Evolutionary conservation across 2,888 invertebrate species (phyloP).

Genomic region (Rhagonycha fulva): DNA sequence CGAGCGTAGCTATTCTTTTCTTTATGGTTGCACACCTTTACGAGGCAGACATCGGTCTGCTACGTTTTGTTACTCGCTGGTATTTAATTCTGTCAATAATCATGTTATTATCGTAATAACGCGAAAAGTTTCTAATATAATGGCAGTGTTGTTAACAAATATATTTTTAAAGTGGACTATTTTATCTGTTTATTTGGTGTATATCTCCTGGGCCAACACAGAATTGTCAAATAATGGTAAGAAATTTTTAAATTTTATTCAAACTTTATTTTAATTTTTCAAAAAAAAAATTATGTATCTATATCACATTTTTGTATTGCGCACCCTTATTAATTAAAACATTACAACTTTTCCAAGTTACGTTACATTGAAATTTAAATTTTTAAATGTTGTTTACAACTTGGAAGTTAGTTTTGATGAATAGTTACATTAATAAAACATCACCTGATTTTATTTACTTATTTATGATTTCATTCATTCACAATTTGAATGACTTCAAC

Average conservation of each 20-base stretch:
- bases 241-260: conserved; percentile 12
- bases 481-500: neutral
- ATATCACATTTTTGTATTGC: neutral
- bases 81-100: conserved; percentile 36
- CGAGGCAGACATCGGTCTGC: conserved; percentile 43
- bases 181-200: conserved; percentile 45
- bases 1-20: conserved; percentile 35
- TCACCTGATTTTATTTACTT: conserved; percentile 29
- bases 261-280: neutral
- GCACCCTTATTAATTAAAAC: neutral
- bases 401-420: conserved; percentile 30
- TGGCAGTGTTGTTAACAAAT: conserved; percentile 42
- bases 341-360: neutral
- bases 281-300: neutral
- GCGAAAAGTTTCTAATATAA: conserved; percentile 39
- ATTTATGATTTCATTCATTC: neutral
- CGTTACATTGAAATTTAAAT: conserved; percentile 26
- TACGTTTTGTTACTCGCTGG: conserved; percentile 35
- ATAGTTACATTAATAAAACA: conserved; percentile 5
- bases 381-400: conserved; percentile 32
- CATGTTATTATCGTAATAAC: conserved; percentile 42
- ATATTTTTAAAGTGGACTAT: conserved; percentile 41
- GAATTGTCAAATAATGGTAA: conserved; percentile 43
- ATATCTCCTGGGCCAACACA: conserved; percentile 43
- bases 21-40: conserved; percentile 43